A percentile compares a stretch with the other conserved stretches of the same genome.
Conservation (phyloP, 2,888 invertebrate genomes). For the Cantharis rustica region DNA sequence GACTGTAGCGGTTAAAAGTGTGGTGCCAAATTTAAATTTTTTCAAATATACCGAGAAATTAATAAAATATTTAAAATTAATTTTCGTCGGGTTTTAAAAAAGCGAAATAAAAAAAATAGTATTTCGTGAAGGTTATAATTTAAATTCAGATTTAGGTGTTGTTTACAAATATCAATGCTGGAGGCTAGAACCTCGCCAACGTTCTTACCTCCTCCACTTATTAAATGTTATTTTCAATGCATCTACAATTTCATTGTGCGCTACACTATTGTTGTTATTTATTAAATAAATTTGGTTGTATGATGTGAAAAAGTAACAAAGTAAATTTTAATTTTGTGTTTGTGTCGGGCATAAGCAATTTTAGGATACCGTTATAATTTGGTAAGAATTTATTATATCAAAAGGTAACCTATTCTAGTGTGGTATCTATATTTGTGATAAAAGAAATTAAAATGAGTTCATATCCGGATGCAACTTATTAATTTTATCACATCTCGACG, state of each 20-base stretch:
- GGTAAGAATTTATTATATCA: background rate
- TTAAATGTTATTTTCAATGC: background rate
- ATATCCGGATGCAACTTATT: background rate
- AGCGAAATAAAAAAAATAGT: background rate
- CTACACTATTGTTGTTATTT: background rate
- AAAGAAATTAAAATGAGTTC: background rate
- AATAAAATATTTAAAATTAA: background rate
- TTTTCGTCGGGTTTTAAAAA: background rate
- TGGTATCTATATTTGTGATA: background rate
- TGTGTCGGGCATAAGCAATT: background rate
- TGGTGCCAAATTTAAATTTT: slow-evolving; percentile 18
- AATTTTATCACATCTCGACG: background rate
- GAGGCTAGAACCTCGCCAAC: background rate
- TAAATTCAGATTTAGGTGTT: background rate
- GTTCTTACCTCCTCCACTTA: background rate
- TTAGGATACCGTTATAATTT: background rate
- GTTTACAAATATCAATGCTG: background rate
- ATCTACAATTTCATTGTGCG: background rate
- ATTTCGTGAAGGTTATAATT: background rate
- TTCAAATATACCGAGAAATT: background rate
- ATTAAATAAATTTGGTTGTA: background rate
- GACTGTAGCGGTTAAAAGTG: background rate
- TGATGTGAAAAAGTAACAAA: background rate
- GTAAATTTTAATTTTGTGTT: background rate
- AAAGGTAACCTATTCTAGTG: background rate